phyloP scores from a whole-genome alignment of 2,888 invertebrate species.

The Therioaphis trifolii region DNA sequence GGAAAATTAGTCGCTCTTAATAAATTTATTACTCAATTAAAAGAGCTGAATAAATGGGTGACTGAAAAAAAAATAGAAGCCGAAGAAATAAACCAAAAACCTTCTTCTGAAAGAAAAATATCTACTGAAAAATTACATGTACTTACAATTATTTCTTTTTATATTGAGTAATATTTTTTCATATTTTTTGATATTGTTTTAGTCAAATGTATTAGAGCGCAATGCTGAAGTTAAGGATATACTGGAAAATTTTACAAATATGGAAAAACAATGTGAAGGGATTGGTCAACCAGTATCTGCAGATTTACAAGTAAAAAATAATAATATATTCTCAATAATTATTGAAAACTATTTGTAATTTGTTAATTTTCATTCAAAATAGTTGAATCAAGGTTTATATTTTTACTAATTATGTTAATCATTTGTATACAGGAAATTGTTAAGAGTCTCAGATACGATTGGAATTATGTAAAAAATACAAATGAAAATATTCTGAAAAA shows the following conservation, averaged over 20 bases:
- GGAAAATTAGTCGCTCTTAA: slow-evolving; percentile 51
- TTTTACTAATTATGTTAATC: background rate
- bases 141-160: background rate
- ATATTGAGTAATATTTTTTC: background rate
- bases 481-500: slow-evolving; percentile 51
- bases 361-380: background rate
- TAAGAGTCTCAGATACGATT: slow-evolving; percentile 53
- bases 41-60: slow-evolving; percentile 43
- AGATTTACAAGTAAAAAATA: slow-evolving; percentile 70
- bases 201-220: slow-evolving; percentile 69
- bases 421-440: slow-evolving; percentile 45
- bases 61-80: slow-evolving; percentile 20
- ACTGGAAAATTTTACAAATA: slow-evolving; percentile 75
- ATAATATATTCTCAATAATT: background rate
- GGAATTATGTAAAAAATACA: slow-evolving; percentile 26
- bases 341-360: background rate
- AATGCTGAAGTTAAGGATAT: slow-evolving; percentile 75
- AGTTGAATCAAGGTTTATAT: background rate
- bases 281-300: slow-evolving; percentile 70
- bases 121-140: slow-evolving; percentile 43
- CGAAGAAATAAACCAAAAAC: slow-evolving; percentile 36
- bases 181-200: slow-evolving; percentile 47
- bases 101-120: slow-evolving; percentile 37
- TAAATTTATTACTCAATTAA: slow-evolving; percentile 51
- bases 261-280: slow-evolving; percentile 73